phyloP scores from a whole-genome alignment of 2,888 invertebrate species.

The Lasius platythorax region DNA sequence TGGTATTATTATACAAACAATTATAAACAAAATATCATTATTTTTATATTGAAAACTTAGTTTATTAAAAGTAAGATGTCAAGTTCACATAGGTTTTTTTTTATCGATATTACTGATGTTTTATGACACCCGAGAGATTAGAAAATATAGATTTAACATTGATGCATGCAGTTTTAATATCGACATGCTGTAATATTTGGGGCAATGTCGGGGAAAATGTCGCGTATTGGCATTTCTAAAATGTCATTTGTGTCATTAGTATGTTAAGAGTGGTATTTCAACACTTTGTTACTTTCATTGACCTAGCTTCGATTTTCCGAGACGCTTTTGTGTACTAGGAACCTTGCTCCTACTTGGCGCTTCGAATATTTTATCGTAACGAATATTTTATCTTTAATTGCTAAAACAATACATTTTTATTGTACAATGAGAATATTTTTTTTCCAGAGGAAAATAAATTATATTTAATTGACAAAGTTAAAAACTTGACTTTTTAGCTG shows the following conservation, averaged over 20 bases:
- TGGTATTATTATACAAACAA: not conserved
- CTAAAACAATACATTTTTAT: not conserved
- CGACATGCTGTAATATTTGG: conserved; percentile 67
- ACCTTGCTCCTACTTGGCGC: not conserved
- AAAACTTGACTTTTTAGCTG: not conserved
- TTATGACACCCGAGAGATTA: not conserved
- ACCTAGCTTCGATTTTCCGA: not conserved
- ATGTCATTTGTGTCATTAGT: conserved; percentile 72
- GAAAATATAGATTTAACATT: not conserved
- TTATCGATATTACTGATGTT: not conserved
- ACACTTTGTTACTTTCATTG: conserved; percentile 36
- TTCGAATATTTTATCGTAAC: not conserved
- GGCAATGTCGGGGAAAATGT: conserved; percentile 70
- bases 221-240: conserved; percentile 76
- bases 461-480: not conserved
- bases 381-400: not conserved
- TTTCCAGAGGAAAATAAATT: not conserved
- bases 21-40: not conserved
- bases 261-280: conserved; percentile 49
- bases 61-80: not conserved
- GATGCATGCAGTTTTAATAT: conserved; percentile 10
- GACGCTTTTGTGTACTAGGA: conserved; percentile 10
- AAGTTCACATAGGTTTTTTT: not conserved
- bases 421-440: not conserved
- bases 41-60: not conserved